Percentiles rank a stretch among this genome's conserved stretches.
Evolutionary conservation across 2,797 vertebrate genomes (phyloP).

Genomic region (Artibeus lituratus): DNA sequence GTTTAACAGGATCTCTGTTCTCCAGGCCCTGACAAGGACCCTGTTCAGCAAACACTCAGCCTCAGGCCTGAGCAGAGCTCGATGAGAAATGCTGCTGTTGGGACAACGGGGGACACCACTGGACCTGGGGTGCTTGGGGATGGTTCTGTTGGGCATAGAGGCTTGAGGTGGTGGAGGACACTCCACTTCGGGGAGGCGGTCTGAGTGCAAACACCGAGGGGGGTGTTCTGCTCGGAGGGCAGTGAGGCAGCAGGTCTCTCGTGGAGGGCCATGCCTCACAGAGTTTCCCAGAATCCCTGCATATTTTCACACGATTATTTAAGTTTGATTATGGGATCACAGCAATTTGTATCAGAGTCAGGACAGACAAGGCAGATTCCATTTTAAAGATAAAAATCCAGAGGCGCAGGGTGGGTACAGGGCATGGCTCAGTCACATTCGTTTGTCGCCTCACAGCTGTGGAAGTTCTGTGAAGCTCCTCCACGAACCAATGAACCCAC

Average conservation of each 20-base stretch:
- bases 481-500: not conserved
- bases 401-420: not conserved
- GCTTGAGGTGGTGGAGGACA: not conserved
- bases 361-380: not conserved
- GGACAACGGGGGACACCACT: not conserved
- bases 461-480: not conserved
- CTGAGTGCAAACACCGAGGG: not conserved
- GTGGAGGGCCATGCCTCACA: not conserved
- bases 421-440: not conserved
- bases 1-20: not conserved
- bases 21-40: not conserved
- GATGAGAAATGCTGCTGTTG: not conserved
- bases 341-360: not conserved
- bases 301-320: not conserved
- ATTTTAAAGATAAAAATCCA: not conserved
- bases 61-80: not conserved
- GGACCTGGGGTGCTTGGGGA: not conserved
- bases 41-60: not conserved
- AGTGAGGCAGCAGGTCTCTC: not conserved
- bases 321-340: not conserved
- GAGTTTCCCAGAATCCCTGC: not conserved
- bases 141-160: not conserved
- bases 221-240: fast-evolving
- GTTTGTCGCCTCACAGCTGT: not conserved
- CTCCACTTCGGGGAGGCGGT: not conserved